Evolutionary conservation across 2,797 vertebrate genomes (phyloP), one percentile per base, ranked within the genome.

Genomic region (Spheniscus humboldti): DNA sequence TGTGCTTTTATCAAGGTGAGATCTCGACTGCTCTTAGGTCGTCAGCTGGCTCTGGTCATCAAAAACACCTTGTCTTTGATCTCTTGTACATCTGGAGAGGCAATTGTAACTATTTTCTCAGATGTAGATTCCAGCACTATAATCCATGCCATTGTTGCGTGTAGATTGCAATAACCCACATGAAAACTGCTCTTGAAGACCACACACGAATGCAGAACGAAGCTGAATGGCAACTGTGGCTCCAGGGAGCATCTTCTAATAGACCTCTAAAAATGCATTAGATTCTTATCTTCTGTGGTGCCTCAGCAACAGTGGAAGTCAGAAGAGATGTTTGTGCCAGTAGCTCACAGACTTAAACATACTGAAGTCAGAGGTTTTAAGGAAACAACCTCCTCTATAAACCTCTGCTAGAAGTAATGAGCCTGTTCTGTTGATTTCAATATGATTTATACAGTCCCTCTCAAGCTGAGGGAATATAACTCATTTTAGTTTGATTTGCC

Each of bases 231-330:
- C 76, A 94, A 81, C 52, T 2, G 1, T 59, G 88, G 88, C 94
- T 95, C 63, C 73, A 86, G 92, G 86, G 76, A 90, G 82, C 82
- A 88, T 91, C 85, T 97, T 94, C 78, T 89, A 73, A 93, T 16
- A 92, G 75, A 92, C 43, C 60, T 96, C 92, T 93, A 90, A 97
- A 94, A 95, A 86, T 53, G 57, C 89, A 92, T 92, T 92, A 81
- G 81, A 92, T 92, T 81, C 77, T 95, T 96, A 85, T 87, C 94
- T 88, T 92, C 68, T 63, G 39, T 73, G 59, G 45, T 94, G 72
- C 91, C 72, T 92, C 72, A 74, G 83, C 68, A 96, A 43, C 59
- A 33, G 31, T 33, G 72, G 60, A 87, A 96, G 50, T 67, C 92
- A 91, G 64, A 71, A 88, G 52, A 83, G 56, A 71, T 71, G 48